Conservation (phyloP, 2,113 vertebrate species). For the Chamaetylas fuelleborni region DNA sequence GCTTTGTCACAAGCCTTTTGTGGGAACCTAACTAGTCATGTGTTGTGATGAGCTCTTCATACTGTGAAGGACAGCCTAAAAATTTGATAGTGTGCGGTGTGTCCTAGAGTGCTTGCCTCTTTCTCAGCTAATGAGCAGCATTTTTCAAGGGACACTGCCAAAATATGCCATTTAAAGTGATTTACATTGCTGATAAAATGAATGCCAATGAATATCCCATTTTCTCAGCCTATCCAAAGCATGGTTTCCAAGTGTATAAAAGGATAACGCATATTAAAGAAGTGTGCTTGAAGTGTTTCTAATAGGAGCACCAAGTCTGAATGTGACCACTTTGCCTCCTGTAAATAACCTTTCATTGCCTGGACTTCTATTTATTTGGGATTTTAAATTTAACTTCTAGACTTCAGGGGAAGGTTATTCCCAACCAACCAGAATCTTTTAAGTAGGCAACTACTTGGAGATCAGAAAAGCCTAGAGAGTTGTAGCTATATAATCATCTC, state of each 20-base stretch:
- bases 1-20: not conserved
- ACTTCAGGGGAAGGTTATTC: not conserved
- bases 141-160: not conserved
- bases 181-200: conserved; percentile 2
- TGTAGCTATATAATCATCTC: not conserved
- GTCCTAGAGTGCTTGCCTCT: not conserved
- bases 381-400: not conserved
- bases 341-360: not conserved
- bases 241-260: not conserved
- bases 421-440: not conserved
- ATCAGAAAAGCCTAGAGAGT: not conserved
- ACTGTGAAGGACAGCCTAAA: not conserved
- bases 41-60: not conserved
- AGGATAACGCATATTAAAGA: not conserved
- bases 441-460: not conserved
- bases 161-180: not conserved
- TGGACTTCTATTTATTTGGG: not conserved
- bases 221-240: not conserved
- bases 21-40: not conserved
- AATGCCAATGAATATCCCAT: not conserved
- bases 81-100: not conserved
- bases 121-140: not conserved
- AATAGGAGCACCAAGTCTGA: not conserved
- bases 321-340: not conserved
- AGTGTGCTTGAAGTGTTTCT: not conserved